Conservation (phyloP, 2,113 vertebrate genomes). For the Callipepla californica region DNA sequence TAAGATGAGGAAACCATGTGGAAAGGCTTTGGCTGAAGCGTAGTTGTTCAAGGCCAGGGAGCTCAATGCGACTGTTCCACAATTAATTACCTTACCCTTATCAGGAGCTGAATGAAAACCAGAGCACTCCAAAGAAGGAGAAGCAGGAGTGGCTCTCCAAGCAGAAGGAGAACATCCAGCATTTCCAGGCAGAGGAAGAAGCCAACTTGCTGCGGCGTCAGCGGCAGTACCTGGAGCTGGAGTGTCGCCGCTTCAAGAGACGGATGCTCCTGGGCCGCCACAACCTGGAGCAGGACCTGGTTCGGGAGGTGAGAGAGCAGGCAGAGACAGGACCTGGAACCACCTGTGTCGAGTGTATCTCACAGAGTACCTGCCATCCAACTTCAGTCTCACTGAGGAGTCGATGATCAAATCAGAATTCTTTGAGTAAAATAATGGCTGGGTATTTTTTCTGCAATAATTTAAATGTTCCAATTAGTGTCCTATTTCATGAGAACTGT, state of each 20-base stretch:
- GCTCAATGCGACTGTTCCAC: slow-evolving; percentile 17
- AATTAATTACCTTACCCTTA: slow-evolving; percentile 35
- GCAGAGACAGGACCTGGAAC: not conserved
- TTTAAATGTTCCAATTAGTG: not conserved
- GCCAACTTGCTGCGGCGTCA: slow-evolving; percentile 94
- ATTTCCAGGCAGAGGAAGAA: slow-evolving; percentile 98
- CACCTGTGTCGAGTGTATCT: not conserved
- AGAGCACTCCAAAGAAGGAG: slow-evolving; percentile 99
- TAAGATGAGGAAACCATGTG: not conserved
- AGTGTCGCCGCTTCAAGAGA: slow-evolving; percentile 95
- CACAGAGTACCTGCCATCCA: not conserved
- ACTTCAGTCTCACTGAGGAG: rapidly evolving
- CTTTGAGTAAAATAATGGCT: not conserved
- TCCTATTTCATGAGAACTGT: not conserved
- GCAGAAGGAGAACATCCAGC: slow-evolving; percentile 98
- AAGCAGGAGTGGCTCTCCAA: slow-evolving; percentile 99
- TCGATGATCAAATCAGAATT: not conserved
- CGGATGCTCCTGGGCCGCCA: slow-evolving; percentile 96
- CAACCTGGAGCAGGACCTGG: slow-evolving; percentile 94
- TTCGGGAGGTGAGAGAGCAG: slow-evolving; percentile 87
- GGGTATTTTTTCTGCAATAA: not conserved
- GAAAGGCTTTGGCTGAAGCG: not conserved
- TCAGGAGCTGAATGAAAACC: slow-evolving; percentile 97
- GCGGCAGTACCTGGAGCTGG: slow-evolving; percentile 95
- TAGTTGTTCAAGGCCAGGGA: not conserved